Base-by-base conservation (phyloP, 1,140 invertebrate genomes). In the Drosophila seguyi region DNA sequence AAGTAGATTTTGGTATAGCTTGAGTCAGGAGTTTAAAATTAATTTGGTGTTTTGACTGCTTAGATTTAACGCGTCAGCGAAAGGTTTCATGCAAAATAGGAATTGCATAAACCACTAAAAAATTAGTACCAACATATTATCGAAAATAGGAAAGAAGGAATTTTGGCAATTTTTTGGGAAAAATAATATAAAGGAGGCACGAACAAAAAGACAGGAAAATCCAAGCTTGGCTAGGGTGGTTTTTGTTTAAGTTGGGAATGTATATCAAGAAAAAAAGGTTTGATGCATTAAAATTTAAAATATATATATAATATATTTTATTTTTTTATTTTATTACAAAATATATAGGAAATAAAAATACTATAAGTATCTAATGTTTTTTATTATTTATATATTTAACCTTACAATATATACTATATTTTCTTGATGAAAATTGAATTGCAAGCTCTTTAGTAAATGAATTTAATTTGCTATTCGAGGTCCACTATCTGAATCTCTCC, bases 111-210 rank as follows among this genome's bases (percentile, higher is more conserved):
- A 62, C 52, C 45, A 20, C 31, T 44, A 53, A 10, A n/a, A 59
- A 56, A 52, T 14, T 13, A 18, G 3, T 42, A 59, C 36, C 48
- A 62, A 39, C 73, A 81, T 81, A 53, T 50, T 58, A 60, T 78
- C 11, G 4, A 67, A 48, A 48, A 10, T 59, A 20, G 20, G 18
- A 13, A n/a, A n/a, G n/a, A n/a, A n/a, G n/a, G n/a, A 13, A 29
- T 36, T 45, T 67, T 22, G 22, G 29, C 6, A 18, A 25, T 38
- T n/a, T 55, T 4, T 55, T 45, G 14, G 10, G 14, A n/a, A 34
- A 22, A 31, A 3, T 44, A 38, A n/a, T 66, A 22, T 18, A 44
- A 13, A 13, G 7, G 4, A 36, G 0, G 14, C 4, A 31, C 6
- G n/a, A 18, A n/a, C 0, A 18, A n/a, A 16, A 4, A 36, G 47